phyloP scores from a whole-genome alignment of 2,797 vertebrate species.

The Crypturellus tataupa region DNA sequence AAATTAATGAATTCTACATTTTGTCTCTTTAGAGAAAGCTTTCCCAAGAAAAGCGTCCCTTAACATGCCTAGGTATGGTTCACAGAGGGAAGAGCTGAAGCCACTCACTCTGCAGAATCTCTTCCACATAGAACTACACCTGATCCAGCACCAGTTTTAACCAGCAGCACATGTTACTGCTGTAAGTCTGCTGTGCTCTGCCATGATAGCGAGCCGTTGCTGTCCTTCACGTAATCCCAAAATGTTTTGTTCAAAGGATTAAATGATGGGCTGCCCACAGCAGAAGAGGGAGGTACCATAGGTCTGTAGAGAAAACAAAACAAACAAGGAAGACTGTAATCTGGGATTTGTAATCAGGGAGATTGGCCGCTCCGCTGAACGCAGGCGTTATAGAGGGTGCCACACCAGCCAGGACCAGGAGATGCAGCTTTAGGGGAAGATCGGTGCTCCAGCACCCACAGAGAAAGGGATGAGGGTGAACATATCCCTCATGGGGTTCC shows the following conservation, averaged over 20 bases:
- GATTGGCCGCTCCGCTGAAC: fast-evolving
- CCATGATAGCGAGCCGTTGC: background rate
- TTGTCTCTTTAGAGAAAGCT: background rate
- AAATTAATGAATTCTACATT: background rate
- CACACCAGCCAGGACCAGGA: background rate
- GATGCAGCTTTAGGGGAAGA: background rate
- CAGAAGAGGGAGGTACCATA: background rate
- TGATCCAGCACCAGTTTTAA: background rate
- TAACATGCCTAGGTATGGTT: background rate
- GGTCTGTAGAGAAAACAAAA: background rate
- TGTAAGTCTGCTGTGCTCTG: fast-evolving
- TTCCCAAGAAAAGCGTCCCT: background rate
- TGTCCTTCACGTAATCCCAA: background rate
- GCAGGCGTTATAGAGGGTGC: fast-evolving
- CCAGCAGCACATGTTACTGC: fast-evolving
- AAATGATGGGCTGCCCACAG: background rate
- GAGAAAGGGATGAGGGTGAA: background rate
- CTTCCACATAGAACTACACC: background rate
- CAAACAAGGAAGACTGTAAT: background rate
- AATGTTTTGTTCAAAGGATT: fast-evolving
- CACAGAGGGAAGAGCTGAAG: background rate
- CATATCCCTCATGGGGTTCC: background rate
- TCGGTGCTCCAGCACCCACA: background rate
- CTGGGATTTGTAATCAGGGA: background rate
- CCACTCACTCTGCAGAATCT: background rate